phyloP scores from a whole-genome alignment of 2,888 invertebrate genomes.

The Aporophyla lueneburgensis region DNA sequence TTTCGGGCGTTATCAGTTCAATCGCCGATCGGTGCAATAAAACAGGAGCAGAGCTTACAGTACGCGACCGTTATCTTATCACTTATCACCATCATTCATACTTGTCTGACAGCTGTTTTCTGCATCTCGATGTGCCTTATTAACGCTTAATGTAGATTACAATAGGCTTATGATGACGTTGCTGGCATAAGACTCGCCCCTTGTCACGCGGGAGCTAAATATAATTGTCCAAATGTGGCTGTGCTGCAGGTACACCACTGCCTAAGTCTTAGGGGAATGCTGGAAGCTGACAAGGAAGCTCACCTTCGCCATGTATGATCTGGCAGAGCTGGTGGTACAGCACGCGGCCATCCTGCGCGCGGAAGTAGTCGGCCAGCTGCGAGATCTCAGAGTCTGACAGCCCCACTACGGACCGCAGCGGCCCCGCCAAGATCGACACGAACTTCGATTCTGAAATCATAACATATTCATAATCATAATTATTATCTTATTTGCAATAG shows the following conservation, averaged over 20 bases:
- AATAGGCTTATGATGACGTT: background rate
- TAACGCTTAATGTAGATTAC: background rate
- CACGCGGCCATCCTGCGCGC: constrained; percentile 94
- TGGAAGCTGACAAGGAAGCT: background rate
- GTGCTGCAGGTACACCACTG: too few species aligned
- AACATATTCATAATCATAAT: background rate
- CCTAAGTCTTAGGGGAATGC: too few species aligned
- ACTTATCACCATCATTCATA: background rate
- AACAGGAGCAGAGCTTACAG: background rate
- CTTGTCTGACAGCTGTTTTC: background rate
- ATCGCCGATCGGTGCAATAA: constrained; percentile 7
- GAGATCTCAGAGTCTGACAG: constrained; percentile 93
- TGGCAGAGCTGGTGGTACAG: constrained; percentile 94
- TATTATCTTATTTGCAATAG: background rate
- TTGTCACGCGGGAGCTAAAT: background rate
- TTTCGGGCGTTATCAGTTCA: background rate
- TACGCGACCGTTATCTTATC: too few species aligned
- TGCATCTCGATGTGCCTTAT: background rate
- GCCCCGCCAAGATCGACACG: constrained; percentile 93
- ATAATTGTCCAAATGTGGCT: background rate
- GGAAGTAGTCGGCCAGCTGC: constrained; percentile 94
- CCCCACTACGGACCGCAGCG: constrained; percentile 92
- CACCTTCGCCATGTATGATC: constrained; percentile 93
- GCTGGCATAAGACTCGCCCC: background rate
- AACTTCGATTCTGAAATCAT: constrained; percentile 92